Evolutionary conservation across 1,140 invertebrate genomes (phyloP).

Genomic region (Drosophila parabipectinata): DNA sequence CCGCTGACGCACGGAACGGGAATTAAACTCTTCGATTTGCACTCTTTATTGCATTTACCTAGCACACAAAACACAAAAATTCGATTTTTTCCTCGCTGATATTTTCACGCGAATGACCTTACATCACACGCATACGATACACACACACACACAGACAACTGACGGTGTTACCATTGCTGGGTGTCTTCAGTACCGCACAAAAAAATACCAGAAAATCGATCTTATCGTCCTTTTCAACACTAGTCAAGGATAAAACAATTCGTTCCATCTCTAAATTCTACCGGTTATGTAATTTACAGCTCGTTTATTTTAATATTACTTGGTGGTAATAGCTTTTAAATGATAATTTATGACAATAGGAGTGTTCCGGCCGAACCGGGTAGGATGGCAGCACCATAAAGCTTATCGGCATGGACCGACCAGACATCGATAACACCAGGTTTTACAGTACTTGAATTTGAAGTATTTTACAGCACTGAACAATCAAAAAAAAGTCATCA

Average conservation of each 20-base stretch:
- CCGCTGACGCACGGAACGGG: slow-evolving; percentile 38
- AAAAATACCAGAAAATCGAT: slow-evolving; percentile 31
- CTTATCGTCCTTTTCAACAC: slow-evolving; percentile 12
- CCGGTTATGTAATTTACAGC: background rate
- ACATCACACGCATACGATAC: slow-evolving; percentile 75
- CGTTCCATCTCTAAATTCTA: background rate
- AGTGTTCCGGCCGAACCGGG: background rate
- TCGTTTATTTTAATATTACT: too few species aligned
- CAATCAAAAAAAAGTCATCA: slow-evolving; percentile 31
- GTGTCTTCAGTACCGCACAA: background rate
- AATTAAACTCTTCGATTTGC: slow-evolving; percentile 54
- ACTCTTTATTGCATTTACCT: slow-evolving; percentile 69
- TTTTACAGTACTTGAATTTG: background rate
- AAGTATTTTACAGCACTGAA: too few species aligned
- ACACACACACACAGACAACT: slow-evolving; percentile 53
- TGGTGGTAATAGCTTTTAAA: too few species aligned
- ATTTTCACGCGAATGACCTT: slow-evolving; percentile 77
- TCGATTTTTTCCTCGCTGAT: slow-evolving; percentile 80
- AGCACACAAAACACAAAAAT: slow-evolving; percentile 83
- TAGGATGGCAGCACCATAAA: background rate
- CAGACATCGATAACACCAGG: background rate
- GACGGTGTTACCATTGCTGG: slow-evolving; percentile 5
- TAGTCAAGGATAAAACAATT: background rate
- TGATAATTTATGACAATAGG: too few species aligned
- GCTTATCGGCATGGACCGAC: too few species aligned